Base-by-base conservation (phyloP, 30 jellyfish, hydroid and myxozoan genomes). In the Catostylus mosaicus region DNA sequence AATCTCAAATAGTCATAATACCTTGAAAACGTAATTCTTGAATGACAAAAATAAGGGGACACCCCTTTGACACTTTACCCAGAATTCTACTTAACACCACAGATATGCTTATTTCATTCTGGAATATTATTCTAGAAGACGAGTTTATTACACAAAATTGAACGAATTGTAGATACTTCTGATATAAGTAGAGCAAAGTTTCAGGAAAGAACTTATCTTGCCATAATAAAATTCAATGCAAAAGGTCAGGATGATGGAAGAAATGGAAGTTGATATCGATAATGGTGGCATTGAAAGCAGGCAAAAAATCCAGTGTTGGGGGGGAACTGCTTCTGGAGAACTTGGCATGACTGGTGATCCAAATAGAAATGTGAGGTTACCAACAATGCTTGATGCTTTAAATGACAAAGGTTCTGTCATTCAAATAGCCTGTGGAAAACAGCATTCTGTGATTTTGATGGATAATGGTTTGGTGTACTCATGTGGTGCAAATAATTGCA, bases 381-480 rank as follows among this genome's bases (percentile, higher is more conserved):
- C 90, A 50, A 65, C 73, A 22, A 24, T 18, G 18, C 64, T 79
- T 47, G 38, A 36, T 11, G 51, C 36, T 23, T 37, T 16, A 16
- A 34, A 8, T 50, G 40, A 46, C n/a, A 48, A 20, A 27, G 32
- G 57, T 10, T n/a, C 54, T 20, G 83, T 75, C 11, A 43, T 45
- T 10, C 70, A 85, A 27, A 78, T 91, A 4, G 78, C 95, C 4
- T 78, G 88, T 59, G 96, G 98, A 29, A 69, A 82, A 78, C 84
- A 85, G 22, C 98, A 91, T 73, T 63, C 96, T 1, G 84, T 91
- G 24, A 36, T 84, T 52, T 19, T 88, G 54, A 78, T 85, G 37
- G 78, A 59, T 33, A 54, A 74, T 66, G 96, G 96, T 29, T 31
- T 57, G 46, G 95, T 85, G n/a, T 91, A 84, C 60, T 69, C 98